phyloP scores from a whole-genome alignment of 2,113 vertebrate species.

The human region GRCh38 chr2:178489001-178489500 shows the following conservation, averaged over 20 bases:
- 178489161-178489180: background rate
- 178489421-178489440: background rate
- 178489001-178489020: background rate
- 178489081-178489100: conserved; percentile 13
- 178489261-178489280: background rate
- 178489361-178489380: background rate
- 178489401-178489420: background rate
- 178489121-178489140: background rate
- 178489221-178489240: background rate
- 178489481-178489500: background rate
- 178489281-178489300: background rate
- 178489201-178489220: background rate
- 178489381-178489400: background rate
- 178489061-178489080: conserved; percentile 9
- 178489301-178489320: background rate
- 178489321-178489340: background rate
- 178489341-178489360: background rate
- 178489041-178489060: background rate
- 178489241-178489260: background rate
- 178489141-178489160: background rate
- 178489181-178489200: background rate
- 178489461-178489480: background rate
- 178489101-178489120: background rate
- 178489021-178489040: background rate
- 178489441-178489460: background rate